A percentile compares a stretch with the other conserved stretches of the same genome.
Evolutionary conservation across 2,113 vertebrate species (phyloP).

Genomic region (Rattus norvegicus): GRCr8 NC_086019.1:176080501-176081000

Average conservation of each 20-base stretch:
- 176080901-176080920: background rate
- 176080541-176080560: background rate
- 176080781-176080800: background rate
- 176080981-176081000: background rate
- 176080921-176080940: background rate
- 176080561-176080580: background rate
- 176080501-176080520: background rate
- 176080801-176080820: background rate
- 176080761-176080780: background rate
- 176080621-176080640: background rate
- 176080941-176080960: background rate
- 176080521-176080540: background rate
- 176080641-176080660: background rate
- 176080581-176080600: background rate
- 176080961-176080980: background rate
- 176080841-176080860: background rate
- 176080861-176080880: background rate
- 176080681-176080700: background rate
- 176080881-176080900: background rate
- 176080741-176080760: background rate
- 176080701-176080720: background rate
- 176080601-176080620: background rate
- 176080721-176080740: background rate
- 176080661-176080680: background rate
- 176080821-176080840: background rate